Evolutionary conservation across 2,888 invertebrate genomes (phyloP), one percentile per base, ranked within the genome.

Genomic region (Erebia epiphron): DNA sequence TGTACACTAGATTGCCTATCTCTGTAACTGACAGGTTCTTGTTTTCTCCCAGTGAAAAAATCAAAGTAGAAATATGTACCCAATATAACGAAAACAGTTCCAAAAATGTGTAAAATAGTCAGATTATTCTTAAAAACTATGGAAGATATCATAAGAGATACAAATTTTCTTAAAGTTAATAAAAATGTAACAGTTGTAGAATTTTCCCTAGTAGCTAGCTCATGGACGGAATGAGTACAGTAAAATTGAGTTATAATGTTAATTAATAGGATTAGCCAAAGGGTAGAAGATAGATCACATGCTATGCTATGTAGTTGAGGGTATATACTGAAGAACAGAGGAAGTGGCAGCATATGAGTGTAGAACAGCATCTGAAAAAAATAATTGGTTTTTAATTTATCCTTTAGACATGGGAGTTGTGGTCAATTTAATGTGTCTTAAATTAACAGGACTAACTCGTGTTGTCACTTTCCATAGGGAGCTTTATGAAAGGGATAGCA

Each of bases 31-130:
- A 92, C 87, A 18, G 91, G 85, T 54, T 77, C 82, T 74, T 92
- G 91, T 70, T 79, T 82, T 65, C 78, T 84, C 50, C 75, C 76
- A 60, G 76, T 73, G 74, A 92, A 92, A 73, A 83, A 91, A 75
- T 92, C 88, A 70, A 93, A 93, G 80, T 92, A 93, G 2, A 91
- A 83, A 80, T 82, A 90, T 46, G 92, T 92, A 16, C 93, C 93
- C 2, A 87, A 67, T 46, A 83, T 83, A 7, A 93, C 92, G 68
- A 91, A 81, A 18, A 84, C 67, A 1, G 90, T 85, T 2, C 92
- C 92, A 35, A 88, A 16, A 1, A 88, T 78, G 78, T 93, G 93
- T 66, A 85, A 85, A 46, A 82, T 11, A 16, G 91, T 92, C 46
- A 92, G 78, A 80, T 84, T 90, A 79, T 87, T 92, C 80, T 92